Base-by-base conservation (phyloP, 2,797 vertebrate species). In the Psittacula echo region DNA sequence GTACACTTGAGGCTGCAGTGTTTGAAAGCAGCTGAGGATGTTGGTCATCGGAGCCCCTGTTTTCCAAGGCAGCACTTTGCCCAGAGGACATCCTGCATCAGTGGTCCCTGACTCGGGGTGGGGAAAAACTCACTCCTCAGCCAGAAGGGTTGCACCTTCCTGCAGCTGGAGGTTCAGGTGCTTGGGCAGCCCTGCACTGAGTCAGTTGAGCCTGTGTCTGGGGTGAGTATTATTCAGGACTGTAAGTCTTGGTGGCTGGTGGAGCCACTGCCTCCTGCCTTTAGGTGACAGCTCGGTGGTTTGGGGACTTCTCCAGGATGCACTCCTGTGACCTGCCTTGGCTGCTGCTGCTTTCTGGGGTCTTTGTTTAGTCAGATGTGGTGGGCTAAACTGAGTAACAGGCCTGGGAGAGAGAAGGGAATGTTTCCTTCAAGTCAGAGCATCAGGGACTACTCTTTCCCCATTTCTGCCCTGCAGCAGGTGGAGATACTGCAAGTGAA, bases 101-200 rank as follows among this genome's bases (percentile, higher is more conserved):
- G 15, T 20, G 24, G 18, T 48, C 34, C 60, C 32, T 7, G 8
- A 21, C 30, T 14, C 0, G 4, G 5, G 20, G 3, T 42, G 41
- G 37, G 29, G 42, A n/a, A 30, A 37, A 39, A 26, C 74, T 48
- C 27, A 0, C 27, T 45, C 23, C 30, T 58, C 22, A 44, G 34
- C 29, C 22, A 24, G 61, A 11, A 50, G 10, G 32, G 18, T 65
- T 58, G 50, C n/a, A 13, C 56, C 8, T 9, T 61, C 39, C 45
- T 27, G 34, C 45, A 53, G 71, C 12, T 0, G 1, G 51, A 66
- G 30, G 41, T 41, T 71, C 13, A 32, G 44, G 16, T 65, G 44
- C 71, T 85, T 0, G 1, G 37, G 48, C 48, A 80, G 62, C 21
- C 2, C 1, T 6, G 9, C 42, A 5, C 13, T 0, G 8, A 56